phyloP scores from a whole-genome alignment of 2,797 vertebrate species.

The Xenops minutus region DNA sequence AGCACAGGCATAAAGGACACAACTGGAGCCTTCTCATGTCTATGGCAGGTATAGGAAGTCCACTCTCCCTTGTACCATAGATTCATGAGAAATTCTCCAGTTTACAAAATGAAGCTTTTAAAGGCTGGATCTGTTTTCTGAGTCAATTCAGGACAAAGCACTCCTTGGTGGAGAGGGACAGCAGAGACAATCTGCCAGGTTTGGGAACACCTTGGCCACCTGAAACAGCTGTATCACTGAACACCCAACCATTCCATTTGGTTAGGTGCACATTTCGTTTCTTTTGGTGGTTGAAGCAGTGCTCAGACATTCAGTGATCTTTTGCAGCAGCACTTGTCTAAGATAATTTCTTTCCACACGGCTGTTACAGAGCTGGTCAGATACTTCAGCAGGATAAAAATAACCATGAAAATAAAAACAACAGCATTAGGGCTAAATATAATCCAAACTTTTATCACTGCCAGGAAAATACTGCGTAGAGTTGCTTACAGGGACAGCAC shows the following conservation, averaged over 20 bases:
- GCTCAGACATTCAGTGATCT: not conserved
- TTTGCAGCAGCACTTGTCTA: not conserved
- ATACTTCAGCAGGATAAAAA: slow-evolving; percentile 30
- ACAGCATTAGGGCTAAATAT: not conserved
- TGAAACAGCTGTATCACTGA: not conserved
- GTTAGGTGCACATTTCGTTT: not conserved
- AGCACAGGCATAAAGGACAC: not conserved
- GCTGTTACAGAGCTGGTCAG: not conserved
- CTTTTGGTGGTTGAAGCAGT: not conserved
- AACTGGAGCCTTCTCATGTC: not conserved
- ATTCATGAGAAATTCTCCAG: not conserved
- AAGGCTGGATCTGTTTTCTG: not conserved
- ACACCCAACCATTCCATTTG: not conserved
- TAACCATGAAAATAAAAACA: not conserved
- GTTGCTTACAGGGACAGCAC: not conserved
- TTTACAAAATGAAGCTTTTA: not conserved
- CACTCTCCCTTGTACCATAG: not conserved
- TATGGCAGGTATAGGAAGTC: not conserved
- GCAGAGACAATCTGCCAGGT: not conserved
- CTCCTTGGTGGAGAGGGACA: not conserved
- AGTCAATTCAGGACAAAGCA: not conserved
- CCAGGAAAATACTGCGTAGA: not conserved
- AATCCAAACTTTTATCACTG: not conserved
- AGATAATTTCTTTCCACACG: not conserved
- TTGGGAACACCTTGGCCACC: not conserved